Evolutionary conservation across 2,888 invertebrate genomes (phyloP), one percentile per base, ranked within the genome.

Genomic region (Synergus japonicus): DNA sequence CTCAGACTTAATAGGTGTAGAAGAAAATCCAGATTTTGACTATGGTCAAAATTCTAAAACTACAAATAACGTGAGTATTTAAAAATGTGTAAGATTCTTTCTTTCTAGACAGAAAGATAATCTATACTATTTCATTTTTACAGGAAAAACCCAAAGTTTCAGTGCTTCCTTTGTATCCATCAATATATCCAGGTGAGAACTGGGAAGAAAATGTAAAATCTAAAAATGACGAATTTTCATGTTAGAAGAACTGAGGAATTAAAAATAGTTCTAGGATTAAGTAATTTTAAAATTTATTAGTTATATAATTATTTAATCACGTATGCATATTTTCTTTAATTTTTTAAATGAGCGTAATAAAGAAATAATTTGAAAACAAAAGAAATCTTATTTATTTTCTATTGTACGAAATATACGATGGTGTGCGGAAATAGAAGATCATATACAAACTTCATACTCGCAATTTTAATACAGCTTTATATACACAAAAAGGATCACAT

Each of bases 1-100:
- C 88, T 95, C 95, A 0, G 95, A 95, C 86, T 91, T 96, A 81
- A 94, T 95, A 84, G 95, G 95, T 54, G 93, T 95, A 64, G 95
- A 95, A 88, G 93, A 96, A 86, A 92, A 95, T 90, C 94, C 95
- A 9, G 94, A 95, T 88, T 95, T 95, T 91, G 91, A 92, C 9
- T 89, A 89, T 81, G 85, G 91, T 89, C 90, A 92, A 91, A 44
- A 41, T 9, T 2, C 18, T 15, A 46, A n/a, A 64, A 44, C 44
- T 37, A n/a, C 22, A 64, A 76, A 64, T 13, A 46, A 18, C 10
- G 69, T 69, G 15, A 64, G 64, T 12, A 58, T 15, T 5, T 4
- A 18, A 58, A n/a, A 66, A 8, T 41, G 13, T 9, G 1, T 13
- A 10, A 12, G 10, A 43, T 66, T 18, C 41, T 41, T 43, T 66